Evolutionary conservation across 2,797 vertebrate genomes (phyloP), one percentile per base, ranked within the genome.

Genomic region (Enteromius viviparus): DNA sequence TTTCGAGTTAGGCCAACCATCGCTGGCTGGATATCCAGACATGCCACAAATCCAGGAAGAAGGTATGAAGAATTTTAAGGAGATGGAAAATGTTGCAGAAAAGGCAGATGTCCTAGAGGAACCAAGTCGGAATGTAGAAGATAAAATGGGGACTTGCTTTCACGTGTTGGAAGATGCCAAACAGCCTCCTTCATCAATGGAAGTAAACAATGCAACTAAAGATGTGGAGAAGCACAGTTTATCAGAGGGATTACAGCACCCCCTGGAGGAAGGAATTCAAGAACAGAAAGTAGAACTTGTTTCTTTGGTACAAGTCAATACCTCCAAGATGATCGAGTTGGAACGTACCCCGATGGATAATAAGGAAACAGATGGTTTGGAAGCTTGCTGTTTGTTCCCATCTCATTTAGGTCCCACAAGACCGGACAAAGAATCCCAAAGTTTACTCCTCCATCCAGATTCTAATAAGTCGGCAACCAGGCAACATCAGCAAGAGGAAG

Each of bases 291-390:
- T 76, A 21, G 74, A 78, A 45, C 45, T 70, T 62, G 53, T 78
- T 42, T 34, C 78, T 78, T 9, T n/a, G 21, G 23, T 26, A 9
- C 60, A 11, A 77, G 53, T n/a, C 3, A 37, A 81, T 42, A 64
- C 69, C 29, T 37, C 32, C 32, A 45, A 45, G 58, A 49, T 79
- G 9, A 45, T 78, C 32, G 84, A 89, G 78, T 82, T 84, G 84
- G 87, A 89, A 85, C 64, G 84, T 66, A 86, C 75, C 78, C 91
- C 79, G 76, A 45, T 81, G 68, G 82, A 21, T 9, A 76, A 23
- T 76, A 89, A 90, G 83, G 86, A 89, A 87, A 76, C 26, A 40
- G 64, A 81, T 78, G 77, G 76, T 53, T 78, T 86, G 49, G 86
- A 84, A 78, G 75, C 78, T 66, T 85, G 85, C 21, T 26, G 74